Conservation (phyloP, 2,113 vertebrate species). For the Gavia stellata region DNA sequence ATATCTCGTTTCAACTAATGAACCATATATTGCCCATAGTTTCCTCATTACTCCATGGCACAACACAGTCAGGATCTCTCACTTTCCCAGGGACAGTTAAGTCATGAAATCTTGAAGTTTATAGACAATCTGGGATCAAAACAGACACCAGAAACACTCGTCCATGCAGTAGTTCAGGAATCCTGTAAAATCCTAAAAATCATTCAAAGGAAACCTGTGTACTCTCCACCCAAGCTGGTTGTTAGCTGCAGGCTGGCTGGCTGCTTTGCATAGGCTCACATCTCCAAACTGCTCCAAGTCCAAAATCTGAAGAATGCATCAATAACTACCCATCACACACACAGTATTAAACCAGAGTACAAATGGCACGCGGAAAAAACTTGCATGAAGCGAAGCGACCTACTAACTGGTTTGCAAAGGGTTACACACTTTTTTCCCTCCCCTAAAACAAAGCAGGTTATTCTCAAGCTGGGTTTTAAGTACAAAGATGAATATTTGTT, state of each 20-base stretch:
- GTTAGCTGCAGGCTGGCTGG: background rate
- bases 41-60: background rate
- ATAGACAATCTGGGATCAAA: background rate
- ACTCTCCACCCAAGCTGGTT: background rate
- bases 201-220: background rate
- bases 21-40: accelerated
- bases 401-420: background rate
- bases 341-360: background rate
- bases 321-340: background rate
- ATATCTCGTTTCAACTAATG: background rate
- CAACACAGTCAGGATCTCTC: background rate
- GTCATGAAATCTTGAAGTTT: accelerated
- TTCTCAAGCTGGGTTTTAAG: background rate
- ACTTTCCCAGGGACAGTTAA: background rate
- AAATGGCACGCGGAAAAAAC: accelerated
- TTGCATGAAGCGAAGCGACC: accelerated
- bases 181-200: background rate
- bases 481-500: background rate
- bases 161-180: background rate
- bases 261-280: background rate
- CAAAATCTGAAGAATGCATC: background rate
- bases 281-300: background rate
- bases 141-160: background rate
- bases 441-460: background rate
- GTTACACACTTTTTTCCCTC: accelerated